Evolutionary conservation across 2,888 invertebrate species (phyloP).

Genomic region (Melinopterus prodromus): DNA sequence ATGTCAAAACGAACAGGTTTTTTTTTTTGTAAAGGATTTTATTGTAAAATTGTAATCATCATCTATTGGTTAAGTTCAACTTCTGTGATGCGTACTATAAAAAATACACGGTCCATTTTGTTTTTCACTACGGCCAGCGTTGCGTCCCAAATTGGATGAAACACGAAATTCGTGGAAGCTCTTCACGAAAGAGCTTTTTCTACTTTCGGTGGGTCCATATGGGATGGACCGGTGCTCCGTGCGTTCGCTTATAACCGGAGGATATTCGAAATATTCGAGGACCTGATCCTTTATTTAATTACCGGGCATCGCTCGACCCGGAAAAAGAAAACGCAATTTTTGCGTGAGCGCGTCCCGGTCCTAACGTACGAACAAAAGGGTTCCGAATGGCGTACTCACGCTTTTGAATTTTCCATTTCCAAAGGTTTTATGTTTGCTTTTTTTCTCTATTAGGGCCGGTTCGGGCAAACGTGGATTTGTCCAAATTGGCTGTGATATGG

Average conservation of each 20-base stretch:
- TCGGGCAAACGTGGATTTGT: not conserved
- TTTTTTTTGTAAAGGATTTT: too few relatives aligned
- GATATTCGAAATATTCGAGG: not conserved
- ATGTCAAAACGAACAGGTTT: too few relatives aligned
- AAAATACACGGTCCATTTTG: too few relatives aligned
- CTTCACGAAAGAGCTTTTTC: not conserved
- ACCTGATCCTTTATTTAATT: not conserved
- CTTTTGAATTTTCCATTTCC: not conserved
- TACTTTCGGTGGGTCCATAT: not conserved
- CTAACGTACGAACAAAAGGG: not conserved
- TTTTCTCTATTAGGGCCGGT: not conserved
- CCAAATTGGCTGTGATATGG: not conserved
- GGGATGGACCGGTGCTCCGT: not conserved
- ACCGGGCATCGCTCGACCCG: not conserved
- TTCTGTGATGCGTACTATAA: too few relatives aligned
- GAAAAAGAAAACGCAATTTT: not conserved
- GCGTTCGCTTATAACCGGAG: not conserved
- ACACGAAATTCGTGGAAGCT: not conserved
- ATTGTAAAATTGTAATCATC: too few relatives aligned
- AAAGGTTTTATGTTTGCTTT: not conserved
- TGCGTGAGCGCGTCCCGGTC: not conserved
- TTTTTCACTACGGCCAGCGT: too few relatives aligned
- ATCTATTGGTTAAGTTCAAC: too few relatives aligned
- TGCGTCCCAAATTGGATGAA: not conserved
- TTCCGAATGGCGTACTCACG: not conserved